Base-by-base conservation (phyloP, 2,888 invertebrate genomes). In the Hydriomena furcata region DNA sequence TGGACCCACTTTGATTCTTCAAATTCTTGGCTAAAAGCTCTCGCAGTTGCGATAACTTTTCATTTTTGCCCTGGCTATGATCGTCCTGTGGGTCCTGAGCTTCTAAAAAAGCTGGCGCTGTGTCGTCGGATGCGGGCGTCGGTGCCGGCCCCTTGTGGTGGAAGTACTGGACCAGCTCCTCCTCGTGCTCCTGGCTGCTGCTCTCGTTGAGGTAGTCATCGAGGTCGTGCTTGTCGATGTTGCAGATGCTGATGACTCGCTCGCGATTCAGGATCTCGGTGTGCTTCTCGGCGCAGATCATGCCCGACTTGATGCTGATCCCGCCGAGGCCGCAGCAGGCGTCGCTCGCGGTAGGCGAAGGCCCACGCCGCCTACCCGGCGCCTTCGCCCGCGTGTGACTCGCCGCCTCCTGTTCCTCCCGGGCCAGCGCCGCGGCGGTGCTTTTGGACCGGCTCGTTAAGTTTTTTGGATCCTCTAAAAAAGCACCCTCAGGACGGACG, bases 121-220 rank as follows among this genome's bases (percentile, higher is more conserved):
- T 55, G 21, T 60, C 61, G 55, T 50, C 17, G 60, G 51, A 49
- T n/a, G 23, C 11, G n/a, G 23, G 11, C 20, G 80, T 68, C 58
- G 65, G 65, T 12, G 75, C 45, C 38, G 65, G 57, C 42, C 79
- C 76, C 34, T 78, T 73, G 42, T 93, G 93, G 59, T 93, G 94
- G 82, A 96, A 96, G 85, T 96, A 96, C 84, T 95, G 95, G 77
- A 95, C 91, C 66, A 97, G 84, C 83, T 96, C 96, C 73, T 96
- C 96, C 73, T 96, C 96, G 79, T 96, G 96, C 72, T 95, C 95
- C 69, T 95, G 95, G 73, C 95, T 95, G 71, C 76, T 85, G 56
- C 94, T 95, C 59, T 93, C 94, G 76, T 94, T 94, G 60, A 96
- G 89, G 77, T 96, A 96, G 82, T 95, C 96, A 76, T 95, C 95